These are phyloP conservation scores for Brachionus angularis DNA, from an alignment of 1,140 invertebrate genomes.

Conservation along the genomic window DNA sequence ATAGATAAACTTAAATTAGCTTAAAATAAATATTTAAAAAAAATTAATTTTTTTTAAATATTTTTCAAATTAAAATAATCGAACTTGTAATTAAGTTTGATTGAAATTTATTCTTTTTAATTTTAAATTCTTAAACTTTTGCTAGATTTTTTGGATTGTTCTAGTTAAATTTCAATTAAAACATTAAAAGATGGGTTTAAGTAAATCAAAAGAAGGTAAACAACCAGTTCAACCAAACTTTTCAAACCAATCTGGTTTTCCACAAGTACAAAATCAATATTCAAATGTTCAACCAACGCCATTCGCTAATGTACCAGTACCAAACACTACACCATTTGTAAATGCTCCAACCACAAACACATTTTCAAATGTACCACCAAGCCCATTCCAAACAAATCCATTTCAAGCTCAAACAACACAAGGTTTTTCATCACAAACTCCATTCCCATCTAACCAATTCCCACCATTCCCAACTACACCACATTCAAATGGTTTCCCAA, in stretches of 20 bases:
- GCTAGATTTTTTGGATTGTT: not conserved
- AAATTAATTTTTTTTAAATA: too few relatives aligned
- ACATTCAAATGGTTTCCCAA: slow-evolving; percentile 8
- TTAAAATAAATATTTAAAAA: too few relatives aligned
- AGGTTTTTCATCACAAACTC: slow-evolving; percentile 2
- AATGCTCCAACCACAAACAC: not conserved
- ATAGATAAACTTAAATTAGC: too few relatives aligned
- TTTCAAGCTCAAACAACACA: not conserved
- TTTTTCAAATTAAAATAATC: too few relatives aligned
- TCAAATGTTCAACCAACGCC: too few relatives aligned
- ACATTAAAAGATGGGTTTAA: slow-evolving; percentile 36
- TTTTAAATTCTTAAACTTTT: not conserved
- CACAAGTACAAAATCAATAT: too few relatives aligned
- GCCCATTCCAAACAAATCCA: too few relatives aligned
- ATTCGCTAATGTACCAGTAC: too few relatives aligned
- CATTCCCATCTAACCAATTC: not conserved
- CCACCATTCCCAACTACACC: slow-evolving; percentile 36
- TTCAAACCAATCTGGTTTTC: not conserved
- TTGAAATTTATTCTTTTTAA: not conserved
- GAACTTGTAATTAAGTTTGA: too few relatives aligned
- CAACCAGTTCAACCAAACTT: slow-evolving; percentile 28
- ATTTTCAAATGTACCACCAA: not conserved
- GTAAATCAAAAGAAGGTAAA: slow-evolving; percentile 39
- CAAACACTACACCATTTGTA: not conserved
- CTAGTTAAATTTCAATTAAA: not conserved